A percentile compares a stretch with the other conserved stretches of the same genome.
phyloP scores from a whole-genome alignment of 2,888 invertebrate genomes.

The Tetrapedia diversipes region DNA sequence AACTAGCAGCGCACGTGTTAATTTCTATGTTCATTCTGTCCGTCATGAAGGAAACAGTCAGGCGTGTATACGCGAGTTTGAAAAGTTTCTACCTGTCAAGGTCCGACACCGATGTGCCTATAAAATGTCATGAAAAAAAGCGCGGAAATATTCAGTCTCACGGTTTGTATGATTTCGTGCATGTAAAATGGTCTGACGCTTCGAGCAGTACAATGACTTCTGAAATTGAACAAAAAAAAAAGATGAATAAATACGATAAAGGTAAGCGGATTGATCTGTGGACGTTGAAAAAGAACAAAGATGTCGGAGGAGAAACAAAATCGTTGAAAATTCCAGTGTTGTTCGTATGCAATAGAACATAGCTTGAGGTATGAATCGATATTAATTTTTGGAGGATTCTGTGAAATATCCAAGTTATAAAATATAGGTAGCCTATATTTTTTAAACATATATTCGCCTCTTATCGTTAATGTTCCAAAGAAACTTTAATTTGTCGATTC shows the following conservation, averaged over 20 bases:
- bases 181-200: constrained; percentile 5
- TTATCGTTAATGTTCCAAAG: constrained; percentile 27
- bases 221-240: not conserved
- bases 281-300: not conserved
- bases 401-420: too few species aligned
- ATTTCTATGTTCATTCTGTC: constrained; percentile 25
- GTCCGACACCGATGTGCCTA: constrained; percentile 9
- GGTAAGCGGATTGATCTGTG: not conserved
- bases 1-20: constrained; percentile 27
- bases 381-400: not conserved
- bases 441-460: too few species aligned
- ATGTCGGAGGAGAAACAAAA: not conserved
- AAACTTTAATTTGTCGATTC: too few species aligned
- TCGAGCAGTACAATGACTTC: constrained; percentile 19
- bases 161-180: constrained; percentile 17
- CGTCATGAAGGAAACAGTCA: not conserved
- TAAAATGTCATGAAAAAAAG: constrained; percentile 19
- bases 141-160: constrained; percentile 16
- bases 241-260: not conserved
- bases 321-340: constrained; percentile 18
- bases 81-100: constrained; percentile 41
- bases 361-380: constrained; percentile 7
- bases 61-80: not conserved
- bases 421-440: too few species aligned
- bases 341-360: not conserved